Conservation (phyloP, 2,113 vertebrate genomes). For the Ophthalmolycus amberensis region DNA sequence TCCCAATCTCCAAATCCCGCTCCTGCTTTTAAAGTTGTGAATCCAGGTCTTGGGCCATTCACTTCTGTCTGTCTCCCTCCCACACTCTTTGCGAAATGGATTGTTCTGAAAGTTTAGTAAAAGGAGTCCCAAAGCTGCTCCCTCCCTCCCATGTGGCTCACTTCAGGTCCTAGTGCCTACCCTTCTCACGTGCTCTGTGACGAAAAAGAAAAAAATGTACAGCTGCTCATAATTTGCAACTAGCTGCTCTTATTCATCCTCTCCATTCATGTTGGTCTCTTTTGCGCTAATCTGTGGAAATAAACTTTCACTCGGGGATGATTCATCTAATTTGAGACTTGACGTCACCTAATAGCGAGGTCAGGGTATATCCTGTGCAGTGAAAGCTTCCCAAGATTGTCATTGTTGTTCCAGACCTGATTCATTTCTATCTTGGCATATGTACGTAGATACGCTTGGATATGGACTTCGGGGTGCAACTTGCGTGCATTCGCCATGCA, state of each 20-base stretch:
- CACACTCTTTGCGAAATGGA: slow-evolving; percentile 81
- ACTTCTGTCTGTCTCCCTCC: slow-evolving; percentile 74
- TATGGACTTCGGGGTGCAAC: neutral
- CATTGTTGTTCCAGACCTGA: slow-evolving; percentile 27
- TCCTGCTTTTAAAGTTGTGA: slow-evolving; percentile 70
- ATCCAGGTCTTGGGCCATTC: slow-evolving; percentile 76
- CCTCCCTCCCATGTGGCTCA: slow-evolving; percentile 70
- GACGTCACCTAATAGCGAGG: neutral
- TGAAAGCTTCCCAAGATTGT: slow-evolving; percentile 21
- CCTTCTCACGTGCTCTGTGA: slow-evolving; percentile 21
- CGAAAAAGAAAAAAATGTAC: slow-evolving; percentile 8
- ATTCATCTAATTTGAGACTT: slow-evolving; percentile 16
- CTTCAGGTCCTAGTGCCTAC: slow-evolving; percentile 86
- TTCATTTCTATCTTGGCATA: neutral
- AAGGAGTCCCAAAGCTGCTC: slow-evolving; percentile 77
- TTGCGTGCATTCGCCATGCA: neutral
- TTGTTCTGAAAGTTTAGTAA: slow-evolving; percentile 83
- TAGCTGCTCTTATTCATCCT: slow-evolving; percentile 42
- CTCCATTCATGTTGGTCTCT: slow-evolving; percentile 1
- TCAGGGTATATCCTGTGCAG: neutral
- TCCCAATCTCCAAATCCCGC: slow-evolving; percentile 74
- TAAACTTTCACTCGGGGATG: neutral
- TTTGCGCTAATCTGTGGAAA: slow-evolving; percentile 18
- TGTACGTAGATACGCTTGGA: neutral
- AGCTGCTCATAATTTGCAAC: slow-evolving; percentile 45